phyloP scores from a whole-genome alignment of 2,888 invertebrate genomes.

The Teleogryllus oceanicus region DNA sequence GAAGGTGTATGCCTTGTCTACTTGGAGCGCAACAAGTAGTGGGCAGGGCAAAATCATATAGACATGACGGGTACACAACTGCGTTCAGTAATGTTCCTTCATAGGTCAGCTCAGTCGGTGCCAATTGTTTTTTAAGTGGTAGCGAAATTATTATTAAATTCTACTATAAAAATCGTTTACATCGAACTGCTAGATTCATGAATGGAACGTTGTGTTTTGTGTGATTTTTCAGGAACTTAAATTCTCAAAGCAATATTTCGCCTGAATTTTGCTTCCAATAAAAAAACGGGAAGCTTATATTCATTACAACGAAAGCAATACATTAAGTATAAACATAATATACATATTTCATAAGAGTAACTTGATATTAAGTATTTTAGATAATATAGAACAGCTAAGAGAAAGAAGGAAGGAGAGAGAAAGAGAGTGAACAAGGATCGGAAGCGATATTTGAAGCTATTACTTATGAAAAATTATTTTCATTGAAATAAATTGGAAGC shows the following conservation, averaged over 20 bases:
- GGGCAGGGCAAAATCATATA: too few species aligned
- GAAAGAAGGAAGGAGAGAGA: neutral
- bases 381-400: neutral
- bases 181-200: neutral
- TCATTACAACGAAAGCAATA: conserved; percentile 33
- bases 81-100: too few species aligned
- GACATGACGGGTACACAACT: too few species aligned
- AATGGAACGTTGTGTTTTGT: neutral
- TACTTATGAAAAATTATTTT: neutral
- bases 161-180: neutral
- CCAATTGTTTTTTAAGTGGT: too few species aligned
- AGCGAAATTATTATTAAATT: neutral
- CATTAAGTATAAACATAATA: neutral
- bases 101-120: too few species aligned
- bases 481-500: neutral
- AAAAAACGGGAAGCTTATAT: neutral
- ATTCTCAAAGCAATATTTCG: neutral
- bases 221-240: neutral
- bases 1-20: too few species aligned
- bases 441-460: neutral
- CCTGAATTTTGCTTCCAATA: neutral
- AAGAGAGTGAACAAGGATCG: neutral
- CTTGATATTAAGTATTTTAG: conserved; percentile 4
- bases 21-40: too few species aligned
- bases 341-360: conserved; percentile 19